Evolutionary conservation across 1,140 invertebrate genomes (phyloP).

Genomic region (Plutomurus gul): DNA sequence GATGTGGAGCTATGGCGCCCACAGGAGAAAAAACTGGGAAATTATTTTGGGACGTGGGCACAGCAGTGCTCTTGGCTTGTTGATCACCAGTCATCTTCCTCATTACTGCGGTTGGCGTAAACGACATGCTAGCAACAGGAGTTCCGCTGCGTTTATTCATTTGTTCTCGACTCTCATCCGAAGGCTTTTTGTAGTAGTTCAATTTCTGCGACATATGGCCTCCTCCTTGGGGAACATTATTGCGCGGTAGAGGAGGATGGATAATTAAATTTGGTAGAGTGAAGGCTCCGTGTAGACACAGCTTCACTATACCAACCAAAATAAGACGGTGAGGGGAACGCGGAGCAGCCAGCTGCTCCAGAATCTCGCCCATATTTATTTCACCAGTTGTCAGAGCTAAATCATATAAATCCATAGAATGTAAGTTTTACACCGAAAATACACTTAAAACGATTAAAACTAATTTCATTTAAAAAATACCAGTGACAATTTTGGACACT

Average conservation of each 20-base stretch:
- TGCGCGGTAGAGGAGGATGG: not conserved
- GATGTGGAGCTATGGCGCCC: not conserved
- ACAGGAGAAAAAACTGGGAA: not conserved
- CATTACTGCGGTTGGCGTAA: constrained; percentile 87
- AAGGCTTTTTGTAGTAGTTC: not conserved
- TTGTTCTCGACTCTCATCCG: not conserved
- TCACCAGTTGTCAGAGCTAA: constrained; percentile 71
- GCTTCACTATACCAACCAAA: constrained; percentile 70
- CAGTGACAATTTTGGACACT: constrained; percentile 73
- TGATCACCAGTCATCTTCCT: constrained; percentile 87
- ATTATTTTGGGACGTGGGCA: constrained; percentile 1
- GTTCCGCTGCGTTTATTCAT: not conserved
- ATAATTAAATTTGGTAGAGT: constrained; percentile 32
- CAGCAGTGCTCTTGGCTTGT: constrained; percentile 7
- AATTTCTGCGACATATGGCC: not conserved
- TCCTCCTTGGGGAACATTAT: not conserved
- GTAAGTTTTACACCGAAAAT: not conserved
- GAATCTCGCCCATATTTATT: constrained; percentile 72
- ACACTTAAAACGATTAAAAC: not conserved
- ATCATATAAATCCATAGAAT: no score
- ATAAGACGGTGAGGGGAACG: constrained; percentile 55
- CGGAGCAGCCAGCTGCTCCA: constrained; percentile 66
- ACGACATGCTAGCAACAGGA: constrained; percentile 59
- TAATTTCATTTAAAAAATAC: constrained; percentile 55
- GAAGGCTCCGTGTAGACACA: constrained; percentile 54